These are phyloP conservation scores for Orchestes rusci DNA, from an alignment of 2,888 invertebrate genomes.

Conservation along the genomic window DNA sequence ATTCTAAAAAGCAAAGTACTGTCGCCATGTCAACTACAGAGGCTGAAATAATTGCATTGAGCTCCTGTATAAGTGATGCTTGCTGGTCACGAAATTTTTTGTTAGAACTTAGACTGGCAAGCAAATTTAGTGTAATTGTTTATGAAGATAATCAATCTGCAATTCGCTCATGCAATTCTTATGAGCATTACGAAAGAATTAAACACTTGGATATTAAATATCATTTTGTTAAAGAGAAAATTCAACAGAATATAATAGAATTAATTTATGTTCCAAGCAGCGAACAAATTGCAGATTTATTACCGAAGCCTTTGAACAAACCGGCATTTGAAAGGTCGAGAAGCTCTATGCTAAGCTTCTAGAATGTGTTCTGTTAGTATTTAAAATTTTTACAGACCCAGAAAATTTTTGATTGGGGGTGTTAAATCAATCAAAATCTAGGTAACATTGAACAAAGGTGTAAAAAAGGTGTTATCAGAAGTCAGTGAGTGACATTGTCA, in stretches of 20 bases:
- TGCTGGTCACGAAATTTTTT: constrained; percentile 9
- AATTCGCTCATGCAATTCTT: constrained; percentile 7
- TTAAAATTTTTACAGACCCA: too few relatives aligned
- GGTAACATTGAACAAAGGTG: too few relatives aligned
- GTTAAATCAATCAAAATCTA: too few relatives aligned
- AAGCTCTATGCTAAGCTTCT: constrained; percentile 1
- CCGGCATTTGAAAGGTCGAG: constrained; percentile 5
- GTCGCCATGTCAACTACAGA: constrained; percentile 33
- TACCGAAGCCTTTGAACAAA: constrained; percentile 12
- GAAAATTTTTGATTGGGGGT: constrained; percentile 1
- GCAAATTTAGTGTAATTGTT: background rate
- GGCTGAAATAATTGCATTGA: constrained; percentile 32
- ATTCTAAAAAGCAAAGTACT: constrained; percentile 20
- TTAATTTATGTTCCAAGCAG: constrained; percentile 11
- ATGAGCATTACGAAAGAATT: constrained; percentile 16
- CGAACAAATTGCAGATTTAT: constrained; percentile 11
- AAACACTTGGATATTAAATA: constrained; percentile 16
- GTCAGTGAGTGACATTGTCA: too few relatives aligned
- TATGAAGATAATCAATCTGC: constrained; percentile 10
- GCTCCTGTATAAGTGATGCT: constrained; percentile 1
- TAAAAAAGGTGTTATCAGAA: too few relatives aligned
- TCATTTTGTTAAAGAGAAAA: constrained; percentile 14
- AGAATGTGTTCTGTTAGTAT: background rate
- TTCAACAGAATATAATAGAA: constrained; percentile 10
- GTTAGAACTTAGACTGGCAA: background rate